phyloP scores from a whole-genome alignment of 2,113 vertebrate genomes.

The Melospiza melodia region DNA sequence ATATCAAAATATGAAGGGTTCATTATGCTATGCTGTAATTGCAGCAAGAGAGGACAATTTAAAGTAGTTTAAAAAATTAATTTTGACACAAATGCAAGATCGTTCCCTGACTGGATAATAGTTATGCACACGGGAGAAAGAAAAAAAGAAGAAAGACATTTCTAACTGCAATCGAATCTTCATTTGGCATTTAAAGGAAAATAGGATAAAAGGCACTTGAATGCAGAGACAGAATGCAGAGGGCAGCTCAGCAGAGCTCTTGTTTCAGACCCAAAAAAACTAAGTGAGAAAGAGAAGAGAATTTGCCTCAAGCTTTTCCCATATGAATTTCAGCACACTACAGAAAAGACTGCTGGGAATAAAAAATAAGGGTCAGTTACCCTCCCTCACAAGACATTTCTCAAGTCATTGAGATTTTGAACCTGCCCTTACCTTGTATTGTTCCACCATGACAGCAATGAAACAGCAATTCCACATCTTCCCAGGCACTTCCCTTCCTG shows the following conservation, averaged over 20 bases:
- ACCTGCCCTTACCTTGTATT: background rate
- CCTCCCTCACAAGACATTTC: background rate
- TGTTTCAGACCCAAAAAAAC: background rate
- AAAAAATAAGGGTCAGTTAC: background rate
- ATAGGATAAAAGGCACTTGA: background rate
- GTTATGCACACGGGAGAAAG: background rate
- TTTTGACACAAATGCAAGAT: slow-evolving; percentile 22
- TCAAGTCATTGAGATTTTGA: background rate
- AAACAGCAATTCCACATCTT: background rate
- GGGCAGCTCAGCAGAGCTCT: background rate
- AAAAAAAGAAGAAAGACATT: background rate
- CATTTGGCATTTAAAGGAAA: background rate
- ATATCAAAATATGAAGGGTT: slow-evolving; percentile 6
- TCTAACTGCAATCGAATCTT: background rate
- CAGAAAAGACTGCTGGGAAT: background rate
- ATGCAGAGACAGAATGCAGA: background rate
- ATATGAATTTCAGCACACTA: background rate
- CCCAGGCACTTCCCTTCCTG: background rate
- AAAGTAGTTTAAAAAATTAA: slow-evolving; percentile 28
- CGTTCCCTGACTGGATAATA: background rate
- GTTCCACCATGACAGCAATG: background rate
- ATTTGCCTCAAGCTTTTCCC: background rate
- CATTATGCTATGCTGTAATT: background rate
- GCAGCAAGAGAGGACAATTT: background rate
- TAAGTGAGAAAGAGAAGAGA: background rate